Evolutionary conservation across 1,140 invertebrate species (phyloP).

Genomic region (Drosophila aff.): DNA sequence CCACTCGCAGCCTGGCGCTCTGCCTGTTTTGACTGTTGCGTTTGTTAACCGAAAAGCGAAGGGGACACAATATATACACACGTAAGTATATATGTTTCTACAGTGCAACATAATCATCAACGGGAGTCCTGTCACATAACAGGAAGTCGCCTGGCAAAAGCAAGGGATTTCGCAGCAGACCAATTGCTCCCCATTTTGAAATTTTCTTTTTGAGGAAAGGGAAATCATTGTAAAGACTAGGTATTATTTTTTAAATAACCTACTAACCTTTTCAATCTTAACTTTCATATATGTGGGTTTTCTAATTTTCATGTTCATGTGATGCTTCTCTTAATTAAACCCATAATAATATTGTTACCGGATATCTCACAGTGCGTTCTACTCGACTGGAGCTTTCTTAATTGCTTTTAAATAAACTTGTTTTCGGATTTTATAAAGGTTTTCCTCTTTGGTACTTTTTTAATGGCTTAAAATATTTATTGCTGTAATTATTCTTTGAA

Average conservation of each 20-base stretch:
- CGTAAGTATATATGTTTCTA: slow-evolving; percentile 4
- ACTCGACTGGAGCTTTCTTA: too few relatives aligned
- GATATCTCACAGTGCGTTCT: too few relatives aligned
- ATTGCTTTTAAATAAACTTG: not conserved
- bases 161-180: slow-evolving; percentile 7
- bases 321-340: too few relatives aligned
- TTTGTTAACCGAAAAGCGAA: slow-evolving; percentile 38
- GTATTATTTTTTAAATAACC: too few relatives aligned
- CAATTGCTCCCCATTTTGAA: slow-evolving; percentile 5
- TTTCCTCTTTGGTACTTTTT: not conserved
- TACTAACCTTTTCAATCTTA: not conserved
- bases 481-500: not conserved
- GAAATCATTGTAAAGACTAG: not conserved
- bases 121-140: slow-evolving; percentile 43
- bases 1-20: not conserved
- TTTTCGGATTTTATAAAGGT: not conserved
- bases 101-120: slow-evolving; percentile 56
- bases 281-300: too few relatives aligned
- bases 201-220: not conserved
- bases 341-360: too few relatives aligned
- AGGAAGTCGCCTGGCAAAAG: slow-evolving; percentile 26
- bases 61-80: slow-evolving; percentile 28
- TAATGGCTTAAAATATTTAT: not conserved
- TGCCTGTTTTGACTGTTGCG: slow-evolving; percentile 36
- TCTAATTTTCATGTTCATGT: not conserved